These are phyloP conservation scores for Neolamprologus kungweensis DNA, from an alignment of 2,113 vertebrate species.

Conservation along the genomic window DNA sequence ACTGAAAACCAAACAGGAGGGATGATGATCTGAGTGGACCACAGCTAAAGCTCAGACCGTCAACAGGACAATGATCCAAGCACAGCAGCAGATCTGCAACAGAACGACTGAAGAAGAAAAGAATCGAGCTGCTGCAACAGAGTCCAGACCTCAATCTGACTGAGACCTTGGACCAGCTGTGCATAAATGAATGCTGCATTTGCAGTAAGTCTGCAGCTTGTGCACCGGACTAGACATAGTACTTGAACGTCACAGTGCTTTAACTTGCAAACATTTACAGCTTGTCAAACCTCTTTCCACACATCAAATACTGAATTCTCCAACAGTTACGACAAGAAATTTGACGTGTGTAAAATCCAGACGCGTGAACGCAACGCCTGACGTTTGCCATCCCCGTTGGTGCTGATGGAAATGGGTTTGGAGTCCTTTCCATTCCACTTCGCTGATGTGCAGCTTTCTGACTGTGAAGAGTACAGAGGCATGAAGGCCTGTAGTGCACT, in stretches of 20 bases:
- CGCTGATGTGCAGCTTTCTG: not conserved
- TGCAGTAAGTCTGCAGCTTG: not conserved
- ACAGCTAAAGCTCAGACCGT: fast-evolving
- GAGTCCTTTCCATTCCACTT: fast-evolving
- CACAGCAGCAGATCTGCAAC: not conserved
- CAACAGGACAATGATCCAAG: fast-evolving
- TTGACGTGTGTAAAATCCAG: not conserved
- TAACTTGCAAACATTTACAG: not conserved
- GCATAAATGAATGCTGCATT: not conserved
- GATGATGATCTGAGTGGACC: not conserved
- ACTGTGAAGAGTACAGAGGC: not conserved
- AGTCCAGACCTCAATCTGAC: not conserved
- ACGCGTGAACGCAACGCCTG: not conserved
- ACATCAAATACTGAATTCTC: not conserved
- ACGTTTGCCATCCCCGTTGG: fast-evolving
- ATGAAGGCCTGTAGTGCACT: not conserved
- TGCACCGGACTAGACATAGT: not conserved
- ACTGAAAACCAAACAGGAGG: not conserved
- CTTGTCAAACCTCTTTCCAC: not conserved
- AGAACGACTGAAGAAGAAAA: not conserved
- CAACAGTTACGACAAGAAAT: not conserved
- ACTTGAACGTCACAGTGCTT: not conserved
- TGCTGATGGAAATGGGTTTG: not conserved
- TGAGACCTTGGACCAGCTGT: not conserved
- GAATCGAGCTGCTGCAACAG: not conserved